These are phyloP conservation scores for Oscheius sp. DNA, from an alignment of 2,888 invertebrate species.

Conservation along the genomic window DNA sequence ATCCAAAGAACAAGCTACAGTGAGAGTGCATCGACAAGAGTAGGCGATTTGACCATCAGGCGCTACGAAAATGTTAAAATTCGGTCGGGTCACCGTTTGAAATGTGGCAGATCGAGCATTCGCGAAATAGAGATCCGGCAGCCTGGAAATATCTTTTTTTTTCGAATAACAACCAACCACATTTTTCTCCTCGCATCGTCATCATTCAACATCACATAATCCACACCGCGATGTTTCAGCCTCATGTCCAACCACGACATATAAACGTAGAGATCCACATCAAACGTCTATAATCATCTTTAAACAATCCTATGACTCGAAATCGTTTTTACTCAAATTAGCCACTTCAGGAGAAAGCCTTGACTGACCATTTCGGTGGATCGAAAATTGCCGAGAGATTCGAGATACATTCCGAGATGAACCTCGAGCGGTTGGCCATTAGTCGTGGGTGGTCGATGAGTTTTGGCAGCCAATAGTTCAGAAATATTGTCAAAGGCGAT, in stretches of 20 bases:
- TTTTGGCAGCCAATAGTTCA: conserved; percentile 21
- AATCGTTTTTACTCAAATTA: not conserved
- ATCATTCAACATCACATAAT: conserved; percentile 62
- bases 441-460: conserved; percentile 40
- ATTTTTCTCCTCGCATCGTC: conserved; percentile 54
- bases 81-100: conserved; percentile 61
- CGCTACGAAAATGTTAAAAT: conserved; percentile 64
- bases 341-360: no score
- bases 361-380: conserved; percentile 60
- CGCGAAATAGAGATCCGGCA: conserved; percentile 65
- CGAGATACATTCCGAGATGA: conserved; percentile 54
- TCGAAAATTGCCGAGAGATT: conserved; percentile 56
- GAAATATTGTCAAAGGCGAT: conserved; percentile 2
- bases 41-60: conserved; percentile 62
- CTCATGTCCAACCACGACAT: conserved; percentile 54
- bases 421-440: conserved; percentile 37
- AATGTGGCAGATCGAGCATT: conserved; percentile 54
- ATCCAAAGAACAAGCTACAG: conserved; percentile 55
- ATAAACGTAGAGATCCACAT: conserved; percentile 64
- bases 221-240: conserved; percentile 51
- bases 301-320: not conserved
- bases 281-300: conserved; percentile 56
- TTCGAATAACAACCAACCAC: conserved; percentile 54
- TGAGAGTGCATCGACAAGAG: conserved; percentile 55
- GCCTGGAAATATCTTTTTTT: no score